A percentile compares a stretch with the other conserved stretches of the same genome.
Evolutionary conservation across 2,113 vertebrate genomes (phyloP).

Genomic region (Delphinapterus leucas): DNA sequence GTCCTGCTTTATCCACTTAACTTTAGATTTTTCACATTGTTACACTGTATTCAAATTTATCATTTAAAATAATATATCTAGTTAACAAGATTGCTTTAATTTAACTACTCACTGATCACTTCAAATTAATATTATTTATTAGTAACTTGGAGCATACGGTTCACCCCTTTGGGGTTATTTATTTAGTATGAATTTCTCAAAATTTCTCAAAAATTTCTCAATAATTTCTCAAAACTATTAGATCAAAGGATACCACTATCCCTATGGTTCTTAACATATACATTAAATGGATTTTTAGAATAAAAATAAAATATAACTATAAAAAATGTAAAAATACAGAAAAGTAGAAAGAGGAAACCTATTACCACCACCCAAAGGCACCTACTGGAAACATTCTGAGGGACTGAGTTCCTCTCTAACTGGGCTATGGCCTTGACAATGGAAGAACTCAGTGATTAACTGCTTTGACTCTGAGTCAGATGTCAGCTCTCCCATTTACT

Average conservation of each 20-base stretch:
- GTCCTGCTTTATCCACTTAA: neutral
- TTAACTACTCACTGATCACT: neutral
- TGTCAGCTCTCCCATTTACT: neutral
- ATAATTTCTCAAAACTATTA: neutral
- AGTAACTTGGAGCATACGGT: neutral
- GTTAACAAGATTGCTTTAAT: neutral
- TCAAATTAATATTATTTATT: neutral
- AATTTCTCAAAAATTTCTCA: neutral
- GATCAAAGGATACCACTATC: neutral
- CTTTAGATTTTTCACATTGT: neutral
- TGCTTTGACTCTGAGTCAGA: neutral
- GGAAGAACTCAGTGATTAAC: neutral
- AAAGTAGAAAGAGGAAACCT: neutral
- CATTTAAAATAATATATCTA: neutral
- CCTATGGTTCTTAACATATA: neutral
- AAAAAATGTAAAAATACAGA: neutral
- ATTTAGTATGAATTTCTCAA: conserved; percentile 25
- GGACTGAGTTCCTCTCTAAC: neutral
- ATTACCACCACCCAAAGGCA: neutral
- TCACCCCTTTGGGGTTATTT: neutral
- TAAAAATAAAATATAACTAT: conserved; percentile 7
- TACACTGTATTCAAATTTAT: neutral
- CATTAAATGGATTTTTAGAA: neutral
- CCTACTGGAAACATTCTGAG: neutral
- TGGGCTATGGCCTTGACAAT: fast-evolving